Evolutionary conservation across 2,113 vertebrate genomes (phyloP), one percentile per base, ranked within the genome.

Genomic region (Porphyrio hochstetteri): DNA sequence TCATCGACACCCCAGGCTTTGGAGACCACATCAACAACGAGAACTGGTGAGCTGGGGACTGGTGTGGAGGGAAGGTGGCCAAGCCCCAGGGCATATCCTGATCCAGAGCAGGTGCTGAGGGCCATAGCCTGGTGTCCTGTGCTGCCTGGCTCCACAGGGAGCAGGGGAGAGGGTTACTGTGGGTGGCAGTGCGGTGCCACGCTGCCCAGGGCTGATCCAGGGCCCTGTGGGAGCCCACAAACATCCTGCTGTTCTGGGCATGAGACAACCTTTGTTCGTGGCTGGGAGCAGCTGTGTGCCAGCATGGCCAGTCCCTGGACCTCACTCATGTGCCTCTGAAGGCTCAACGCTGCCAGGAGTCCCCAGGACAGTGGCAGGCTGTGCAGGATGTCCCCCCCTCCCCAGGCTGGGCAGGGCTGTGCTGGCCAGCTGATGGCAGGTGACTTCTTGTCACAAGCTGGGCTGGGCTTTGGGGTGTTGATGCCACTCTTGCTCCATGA

Each of bases 1-100:
- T 99, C 68, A 99, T 99, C 1, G 99, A 99, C 97, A 99, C 99
- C 7, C 99, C 99, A 0, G 99, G 99, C 46, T 99, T 99, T 59
- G 99, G 99, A 89, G 99, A 99, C 97, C 99, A 99, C 96, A 99
- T 99, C 98, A 99, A 99, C 98, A 99, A 99, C 3, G 99, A 99
- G 97, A 99, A 99, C 97, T 99, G 99, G 99, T 99, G 93, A 99
- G 98, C 46, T 70, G 68, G 59, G n/a, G 36, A 56, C 25, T 0
- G 2, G 6, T 10, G 55, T 16, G 17, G 68, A 48, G 63, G 35
- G 29, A 36, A 82, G 25, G 16, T 3, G 2, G 25, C 56, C 1
- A 1, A 72, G 46, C 33, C 71, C 61, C 0, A 0, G 82, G 35
- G 31, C 65, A 29, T 14, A 29, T 14, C 44, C 76, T 63, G 90